phyloP scores from a whole-genome alignment of 1,140 invertebrate genomes.

The Mizuhopecten yessoensis region DNA sequence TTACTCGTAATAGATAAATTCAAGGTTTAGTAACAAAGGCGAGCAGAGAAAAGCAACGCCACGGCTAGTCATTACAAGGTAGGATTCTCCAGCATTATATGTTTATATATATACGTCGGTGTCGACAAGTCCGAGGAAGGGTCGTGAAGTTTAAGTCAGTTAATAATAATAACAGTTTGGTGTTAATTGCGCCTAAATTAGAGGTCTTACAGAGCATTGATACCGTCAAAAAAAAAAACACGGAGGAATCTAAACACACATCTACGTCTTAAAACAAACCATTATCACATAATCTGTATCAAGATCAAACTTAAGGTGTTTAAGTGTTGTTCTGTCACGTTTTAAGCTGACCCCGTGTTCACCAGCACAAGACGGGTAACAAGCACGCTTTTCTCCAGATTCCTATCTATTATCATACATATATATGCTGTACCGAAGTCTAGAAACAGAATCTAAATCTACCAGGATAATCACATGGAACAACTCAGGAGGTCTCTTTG shows the following conservation, averaged over 20 bases:
- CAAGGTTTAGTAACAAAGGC: too few species aligned
- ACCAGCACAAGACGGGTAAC: neutral
- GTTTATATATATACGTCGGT: too few species aligned
- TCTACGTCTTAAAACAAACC: neutral
- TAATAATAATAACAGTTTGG: neutral
- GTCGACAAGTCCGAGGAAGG: neutral
- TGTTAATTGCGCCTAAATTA: conserved; percentile 16
- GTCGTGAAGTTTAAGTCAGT: conserved; percentile 8
- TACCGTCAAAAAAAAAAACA: neutral
- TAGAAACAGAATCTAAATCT: neutral
- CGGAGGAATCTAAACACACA: neutral
- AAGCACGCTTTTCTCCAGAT: conserved; percentile 23
- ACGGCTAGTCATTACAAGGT: too few species aligned
- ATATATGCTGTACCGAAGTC: neutral
- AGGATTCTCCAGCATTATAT: too few species aligned
- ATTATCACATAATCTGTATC: neutral
- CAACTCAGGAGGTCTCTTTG: conserved; percentile 24
- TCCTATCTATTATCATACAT: neutral
- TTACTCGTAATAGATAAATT: too few species aligned
- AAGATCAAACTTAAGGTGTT: neutral
- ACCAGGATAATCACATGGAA: neutral
- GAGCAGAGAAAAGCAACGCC: too few species aligned
- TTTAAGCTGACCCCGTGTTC: neutral
- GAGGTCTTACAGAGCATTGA: neutral
- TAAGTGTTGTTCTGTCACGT: conserved; percentile 16